Percentiles rank a stretch among this genome's conserved stretches.
Evolutionary conservation across 2,113 vertebrate genomes (phyloP).

Genomic region (Regulus satrapa): DNA sequence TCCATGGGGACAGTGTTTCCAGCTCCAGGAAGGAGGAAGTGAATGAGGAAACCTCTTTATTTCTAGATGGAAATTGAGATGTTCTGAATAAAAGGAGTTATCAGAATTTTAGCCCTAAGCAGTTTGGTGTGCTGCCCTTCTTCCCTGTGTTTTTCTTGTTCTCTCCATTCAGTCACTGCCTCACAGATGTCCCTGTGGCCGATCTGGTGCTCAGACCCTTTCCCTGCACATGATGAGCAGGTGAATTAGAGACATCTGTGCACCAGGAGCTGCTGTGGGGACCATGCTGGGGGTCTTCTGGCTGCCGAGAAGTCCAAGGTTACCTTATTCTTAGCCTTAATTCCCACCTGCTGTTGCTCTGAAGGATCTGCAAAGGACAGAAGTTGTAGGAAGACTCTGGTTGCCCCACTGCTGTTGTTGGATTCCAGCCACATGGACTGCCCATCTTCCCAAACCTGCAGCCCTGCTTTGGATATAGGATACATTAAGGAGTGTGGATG

Average conservation of each 20-base stretch:
- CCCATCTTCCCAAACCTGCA: background rate
- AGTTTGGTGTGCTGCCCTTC: background rate
- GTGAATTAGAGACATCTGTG: background rate
- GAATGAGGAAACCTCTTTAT: background rate
- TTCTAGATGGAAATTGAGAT: background rate
- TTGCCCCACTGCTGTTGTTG: accelerated
- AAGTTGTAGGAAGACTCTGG: background rate
- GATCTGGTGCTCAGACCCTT: background rate
- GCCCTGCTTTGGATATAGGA: background rate
- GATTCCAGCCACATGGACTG: background rate
- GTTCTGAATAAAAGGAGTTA: slow-evolving; percentile 5
- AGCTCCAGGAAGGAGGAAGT: background rate
- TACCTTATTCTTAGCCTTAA: background rate
- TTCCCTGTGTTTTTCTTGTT: background rate
- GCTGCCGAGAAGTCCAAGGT: background rate
- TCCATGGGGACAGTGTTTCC: background rate
- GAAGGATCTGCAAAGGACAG: background rate
- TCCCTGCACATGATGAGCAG: background rate
- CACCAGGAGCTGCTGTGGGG: background rate
- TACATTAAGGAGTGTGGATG: background rate
- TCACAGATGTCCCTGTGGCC: background rate
- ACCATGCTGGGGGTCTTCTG: accelerated
- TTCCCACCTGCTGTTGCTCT: accelerated
- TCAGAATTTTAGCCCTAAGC: slow-evolving; percentile 18
- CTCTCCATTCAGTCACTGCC: background rate